These are phyloP conservation scores for Pterostichus madidus DNA, from an alignment of 2,888 invertebrate genomes.

Conservation along the genomic window DNA sequence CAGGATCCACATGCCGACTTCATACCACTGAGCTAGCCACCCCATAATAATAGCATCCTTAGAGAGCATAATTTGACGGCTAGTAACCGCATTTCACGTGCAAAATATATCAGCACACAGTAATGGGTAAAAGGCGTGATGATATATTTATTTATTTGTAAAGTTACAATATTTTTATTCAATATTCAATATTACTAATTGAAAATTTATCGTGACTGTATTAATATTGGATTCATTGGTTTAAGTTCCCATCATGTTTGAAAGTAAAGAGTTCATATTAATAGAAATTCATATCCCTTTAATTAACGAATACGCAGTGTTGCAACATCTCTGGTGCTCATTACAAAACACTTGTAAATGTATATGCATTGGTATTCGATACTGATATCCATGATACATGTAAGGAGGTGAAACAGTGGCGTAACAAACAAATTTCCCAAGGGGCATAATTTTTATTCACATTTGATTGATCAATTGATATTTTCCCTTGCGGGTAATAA, in stretches of 20 bases:
- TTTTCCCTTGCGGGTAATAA: background rate
- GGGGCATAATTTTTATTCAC: background rate
- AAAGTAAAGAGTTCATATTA: conserved; percentile 5
- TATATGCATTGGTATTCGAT: conserved; percentile 42
- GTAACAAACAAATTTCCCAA: background rate
- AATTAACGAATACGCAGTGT: conserved; percentile 44
- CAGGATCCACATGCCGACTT: too few relatives aligned
- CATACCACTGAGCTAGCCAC: too few relatives aligned
- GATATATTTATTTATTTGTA: too few relatives aligned
- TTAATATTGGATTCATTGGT: background rate
- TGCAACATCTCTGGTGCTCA: conserved; percentile 20
- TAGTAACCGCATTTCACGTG: too few relatives aligned
- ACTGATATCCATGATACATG: conserved; percentile 34
- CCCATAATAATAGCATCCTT: too few relatives aligned
- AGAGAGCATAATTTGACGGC: too few relatives aligned
- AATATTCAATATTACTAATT: too few relatives aligned
- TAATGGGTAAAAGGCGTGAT: too few relatives aligned
- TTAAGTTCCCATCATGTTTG: background rate
- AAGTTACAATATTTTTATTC: background rate
- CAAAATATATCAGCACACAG: too few relatives aligned
- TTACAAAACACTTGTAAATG: conserved; percentile 42
- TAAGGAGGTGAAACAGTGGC: conserved; percentile 21
- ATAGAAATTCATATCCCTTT: conserved; percentile 45
- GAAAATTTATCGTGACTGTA: background rate
- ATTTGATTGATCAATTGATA: too few relatives aligned